phyloP scores from a whole-genome alignment of 2,113 vertebrate genomes.

The Sarotherodon lohbergeri region DNA sequence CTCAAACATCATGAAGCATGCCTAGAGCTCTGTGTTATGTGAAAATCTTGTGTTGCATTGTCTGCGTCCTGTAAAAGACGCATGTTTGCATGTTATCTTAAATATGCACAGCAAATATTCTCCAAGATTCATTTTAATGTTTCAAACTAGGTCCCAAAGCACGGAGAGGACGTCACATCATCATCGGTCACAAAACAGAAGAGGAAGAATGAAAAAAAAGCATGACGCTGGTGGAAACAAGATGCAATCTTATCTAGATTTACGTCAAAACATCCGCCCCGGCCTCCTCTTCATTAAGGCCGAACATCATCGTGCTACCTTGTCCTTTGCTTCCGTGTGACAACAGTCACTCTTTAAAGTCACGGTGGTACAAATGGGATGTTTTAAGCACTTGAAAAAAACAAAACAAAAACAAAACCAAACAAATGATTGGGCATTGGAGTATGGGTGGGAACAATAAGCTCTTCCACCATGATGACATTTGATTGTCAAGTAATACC shows the following conservation, averaged over 20 bases:
- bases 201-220: not conserved
- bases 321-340: not conserved
- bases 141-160: not conserved
- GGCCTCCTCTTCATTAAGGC: not conserved
- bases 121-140: not conserved
- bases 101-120: not conserved
- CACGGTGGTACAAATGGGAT: not conserved
- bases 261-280: not conserved
- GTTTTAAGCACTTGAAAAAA: not conserved
- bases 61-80: not conserved
- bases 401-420: accelerated
- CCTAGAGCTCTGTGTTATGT: not conserved
- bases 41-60: not conserved
- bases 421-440: not conserved
- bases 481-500: constrained; percentile 6
- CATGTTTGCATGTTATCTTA: not conserved
- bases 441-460: not conserved
- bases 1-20: not conserved
- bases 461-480: constrained; percentile 1
- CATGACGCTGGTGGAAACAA: not conserved
- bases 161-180: not conserved
- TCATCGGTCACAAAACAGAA: not conserved
- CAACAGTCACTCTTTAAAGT: not conserved
- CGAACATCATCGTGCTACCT: not conserved
- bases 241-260: not conserved